Conservation (phyloP, 2,797 vertebrate species). For the Centroberyx gerrardi region DNA sequence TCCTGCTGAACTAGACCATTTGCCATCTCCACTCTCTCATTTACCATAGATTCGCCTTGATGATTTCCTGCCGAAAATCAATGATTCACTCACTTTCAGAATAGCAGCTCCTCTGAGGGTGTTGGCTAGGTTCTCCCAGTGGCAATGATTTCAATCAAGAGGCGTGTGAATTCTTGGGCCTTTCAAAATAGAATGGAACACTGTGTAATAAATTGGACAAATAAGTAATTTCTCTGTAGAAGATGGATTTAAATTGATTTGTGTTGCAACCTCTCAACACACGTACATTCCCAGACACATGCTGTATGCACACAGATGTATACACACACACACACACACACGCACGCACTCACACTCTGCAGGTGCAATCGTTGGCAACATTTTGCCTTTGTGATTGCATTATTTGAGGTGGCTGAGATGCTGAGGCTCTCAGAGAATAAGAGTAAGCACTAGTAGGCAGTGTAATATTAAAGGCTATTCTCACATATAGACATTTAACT, state of each 20-base stretch:
- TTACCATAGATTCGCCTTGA: conserved; percentile 82
- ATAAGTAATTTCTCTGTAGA: conserved; percentile 81
- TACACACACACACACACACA: background rate
- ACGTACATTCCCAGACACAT: conserved; percentile 28
- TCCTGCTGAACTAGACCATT: conserved; percentile 74
- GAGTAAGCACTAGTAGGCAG: conserved; percentile 6
- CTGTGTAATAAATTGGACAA: conserved; percentile 82
- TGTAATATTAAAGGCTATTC: conserved; percentile 53
- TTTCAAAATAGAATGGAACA: conserved; percentile 71
- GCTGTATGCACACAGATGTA: conserved; percentile 23
- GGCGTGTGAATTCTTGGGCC: conserved; percentile 67
- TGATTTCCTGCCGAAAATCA: conserved; percentile 85
- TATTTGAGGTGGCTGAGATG: conserved; percentile 11
- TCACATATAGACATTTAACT: conserved; percentile 40
- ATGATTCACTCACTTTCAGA: conserved; percentile 78
- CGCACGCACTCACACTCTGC: background rate
- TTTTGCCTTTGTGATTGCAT: conserved; percentile 46
- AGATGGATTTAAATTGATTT: conserved; percentile 81
- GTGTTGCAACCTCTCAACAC: conserved; percentile 54
- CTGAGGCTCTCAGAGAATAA: conserved; percentile 8
- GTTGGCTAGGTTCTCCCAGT: conserved; percentile 67
- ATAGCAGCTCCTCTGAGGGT: conserved; percentile 64
- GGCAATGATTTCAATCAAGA: conserved; percentile 83
- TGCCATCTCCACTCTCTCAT: conserved; percentile 77
- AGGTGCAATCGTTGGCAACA: conserved; percentile 31